These are phyloP conservation scores for Ranitomeya variabilis DNA, from an alignment of 2,113 vertebrate genomes.

Conservation along the genomic window DNA sequence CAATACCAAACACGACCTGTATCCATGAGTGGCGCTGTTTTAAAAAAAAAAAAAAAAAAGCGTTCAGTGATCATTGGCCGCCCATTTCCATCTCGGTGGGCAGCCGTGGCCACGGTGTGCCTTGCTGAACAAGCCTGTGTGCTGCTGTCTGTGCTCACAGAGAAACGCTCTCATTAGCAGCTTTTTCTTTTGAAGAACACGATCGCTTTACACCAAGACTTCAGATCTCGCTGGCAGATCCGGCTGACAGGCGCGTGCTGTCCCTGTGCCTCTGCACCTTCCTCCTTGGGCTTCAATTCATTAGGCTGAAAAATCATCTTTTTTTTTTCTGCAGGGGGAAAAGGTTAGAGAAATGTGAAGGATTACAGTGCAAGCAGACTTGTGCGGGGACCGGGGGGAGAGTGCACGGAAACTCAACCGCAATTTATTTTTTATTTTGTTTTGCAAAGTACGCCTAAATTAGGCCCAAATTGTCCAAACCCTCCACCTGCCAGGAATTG, in stretches of 20 bases:
- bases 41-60: background rate
- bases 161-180: constrained; percentile 52
- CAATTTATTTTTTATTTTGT: background rate
- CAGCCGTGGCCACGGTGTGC: background rate
- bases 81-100: background rate
- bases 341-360: constrained; percentile 53
- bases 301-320: constrained; percentile 54
- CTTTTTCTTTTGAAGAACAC: constrained; percentile 53
- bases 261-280: constrained; percentile 37
- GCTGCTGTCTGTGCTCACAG: constrained; percentile 3
- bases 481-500: background rate
- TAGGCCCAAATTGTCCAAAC: constrained; percentile 18
- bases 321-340: constrained; percentile 19
- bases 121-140: background rate
- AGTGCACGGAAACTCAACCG: background rate
- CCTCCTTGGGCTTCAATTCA: constrained; percentile 39
- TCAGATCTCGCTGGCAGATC: constrained; percentile 47
- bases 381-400: background rate
- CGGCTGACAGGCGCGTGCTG: constrained; percentile 40
- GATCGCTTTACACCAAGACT: constrained; percentile 39
- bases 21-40: too few species aligned
- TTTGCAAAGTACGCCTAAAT: background rate
- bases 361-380: constrained; percentile 25
- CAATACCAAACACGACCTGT: too few species aligned
- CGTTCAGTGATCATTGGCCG: too few species aligned